phyloP scores from a whole-genome alignment of 2,797 vertebrate species.

The Furcifer pardalis region DNA sequence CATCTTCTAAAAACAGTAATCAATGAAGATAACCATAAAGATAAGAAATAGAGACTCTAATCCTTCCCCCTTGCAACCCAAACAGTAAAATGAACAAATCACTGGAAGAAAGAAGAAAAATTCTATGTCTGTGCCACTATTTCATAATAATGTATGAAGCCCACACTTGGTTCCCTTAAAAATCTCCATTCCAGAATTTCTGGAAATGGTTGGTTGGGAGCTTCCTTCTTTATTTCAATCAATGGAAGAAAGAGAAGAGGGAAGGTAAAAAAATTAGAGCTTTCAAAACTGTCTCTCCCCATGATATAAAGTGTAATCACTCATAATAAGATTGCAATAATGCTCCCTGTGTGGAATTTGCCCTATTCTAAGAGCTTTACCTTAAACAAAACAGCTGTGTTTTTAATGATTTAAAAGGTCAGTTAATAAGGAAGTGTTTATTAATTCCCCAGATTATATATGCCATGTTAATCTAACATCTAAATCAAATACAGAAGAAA shows the following conservation, averaged over 20 bases:
- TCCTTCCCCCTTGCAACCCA: background rate
- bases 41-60: background rate
- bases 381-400: background rate
- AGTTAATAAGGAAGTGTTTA: background rate
- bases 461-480: constrained; percentile 5
- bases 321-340: background rate
- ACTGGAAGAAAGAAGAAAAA: background rate
- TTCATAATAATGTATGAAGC: constrained; percentile 8
- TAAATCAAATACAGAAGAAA: background rate
- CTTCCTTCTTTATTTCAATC: background rate
- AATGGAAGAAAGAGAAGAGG: background rate
- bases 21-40: background rate
- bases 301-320: background rate
- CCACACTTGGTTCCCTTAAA: background rate
- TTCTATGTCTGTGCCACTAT: background rate
- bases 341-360: background rate
- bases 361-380: background rate
- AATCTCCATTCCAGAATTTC: background rate
- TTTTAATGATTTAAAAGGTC: background rate
- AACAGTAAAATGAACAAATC: background rate
- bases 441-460: background rate
- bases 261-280: too few relatives aligned
- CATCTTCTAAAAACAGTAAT: background rate
- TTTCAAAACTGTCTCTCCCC: background rate
- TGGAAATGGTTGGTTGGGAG: background rate